phyloP scores from a whole-genome alignment of 2,888 invertebrate genomes.

The Nephrotoma flavescens region DNA sequence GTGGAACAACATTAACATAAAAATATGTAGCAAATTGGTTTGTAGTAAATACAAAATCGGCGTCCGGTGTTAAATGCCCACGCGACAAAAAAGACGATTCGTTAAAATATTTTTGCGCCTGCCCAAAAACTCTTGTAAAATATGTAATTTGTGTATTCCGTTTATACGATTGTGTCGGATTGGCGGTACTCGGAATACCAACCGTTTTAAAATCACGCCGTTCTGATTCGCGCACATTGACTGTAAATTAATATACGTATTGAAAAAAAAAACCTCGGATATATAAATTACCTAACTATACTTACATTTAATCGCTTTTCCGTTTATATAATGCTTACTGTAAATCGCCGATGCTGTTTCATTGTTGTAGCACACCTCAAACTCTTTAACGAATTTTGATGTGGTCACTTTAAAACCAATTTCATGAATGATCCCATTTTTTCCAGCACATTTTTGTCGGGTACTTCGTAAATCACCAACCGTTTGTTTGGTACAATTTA shows the following conservation, averaged over 20 bases:
- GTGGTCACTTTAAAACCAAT: slow-evolving; percentile 8
- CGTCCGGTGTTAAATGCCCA: slow-evolving; percentile 35
- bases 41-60: slow-evolving; percentile 32
- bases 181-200: slow-evolving; percentile 17
- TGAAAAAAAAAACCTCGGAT: background rate
- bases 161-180: slow-evolving; percentile 20
- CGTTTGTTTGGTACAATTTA: slow-evolving; percentile 2
- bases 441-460: background rate
- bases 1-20: slow-evolving; percentile 34
- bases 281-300: slow-evolving; percentile 4
- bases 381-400: slow-evolving; percentile 14
- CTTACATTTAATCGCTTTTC: slow-evolving; percentile 25
- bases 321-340: slow-evolving; percentile 23
- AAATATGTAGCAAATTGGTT: slow-evolving; percentile 34
- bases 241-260: background rate
- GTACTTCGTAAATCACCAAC: background rate
- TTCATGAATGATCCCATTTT: background rate
- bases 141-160: slow-evolving; percentile 20
- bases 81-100: slow-evolving; percentile 25
- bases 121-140: slow-evolving; percentile 20
- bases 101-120: slow-evolving; percentile 21
- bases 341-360: slow-evolving; percentile 22
- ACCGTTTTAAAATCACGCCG: slow-evolving; percentile 22
- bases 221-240: slow-evolving; percentile 7
- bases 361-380: slow-evolving; percentile 26